Evolutionary conservation across 1,140 invertebrate species (phyloP), one percentile per base, ranked within the genome.

Genomic region (Conus betulinus): DNA sequence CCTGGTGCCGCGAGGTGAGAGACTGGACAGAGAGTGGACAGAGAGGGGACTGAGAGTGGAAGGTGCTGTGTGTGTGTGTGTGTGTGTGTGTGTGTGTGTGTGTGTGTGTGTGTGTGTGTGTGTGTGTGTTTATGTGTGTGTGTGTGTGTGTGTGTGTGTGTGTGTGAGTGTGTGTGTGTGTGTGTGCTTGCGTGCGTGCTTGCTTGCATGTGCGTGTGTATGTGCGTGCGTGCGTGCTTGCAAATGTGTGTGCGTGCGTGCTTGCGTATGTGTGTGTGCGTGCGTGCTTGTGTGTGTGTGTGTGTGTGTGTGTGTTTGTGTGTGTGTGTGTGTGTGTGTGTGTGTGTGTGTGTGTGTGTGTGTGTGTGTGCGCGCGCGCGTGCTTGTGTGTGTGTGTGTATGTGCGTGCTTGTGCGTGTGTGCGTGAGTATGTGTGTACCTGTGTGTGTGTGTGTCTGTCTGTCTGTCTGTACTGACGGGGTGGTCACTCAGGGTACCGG

Each of bases 1-100:
- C 11, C 85, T 88, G 13, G 15, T 91, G 17, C 89, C 90, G n/a
- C 88, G 25, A 76, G 60, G 91, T 92, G 52, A 89, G 91, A 39
- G 39, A 39, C 0, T 39, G 51, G 15, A 15, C 78, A 17, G 39
- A 39, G 39, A 39, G 39, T 39, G 39, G 39, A 39, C 39, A 39
- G n/a, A n/a, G n/a, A n/a, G n/a, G n/a, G n/a, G n/a, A n/a, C n/a
- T 57, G 55, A 7, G 6, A 57, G 13, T 57, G 55, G 13, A 57
- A 57, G 6, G 4, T 11, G 15, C 8, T 60, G 0, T 60, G 57
- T 60, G 57, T 60, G 57, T 15, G 8, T 60, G 57, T 11, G 15
- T 60, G 57, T 60, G 57, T 60, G 15, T 60, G 57, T 60, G 57
- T 60, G 8, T 60, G 57, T 60, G 57, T 60, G 57, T 60, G 57